Base-by-base conservation (phyloP, 2,797 vertebrate species). In the Brotula barbata region DNA sequence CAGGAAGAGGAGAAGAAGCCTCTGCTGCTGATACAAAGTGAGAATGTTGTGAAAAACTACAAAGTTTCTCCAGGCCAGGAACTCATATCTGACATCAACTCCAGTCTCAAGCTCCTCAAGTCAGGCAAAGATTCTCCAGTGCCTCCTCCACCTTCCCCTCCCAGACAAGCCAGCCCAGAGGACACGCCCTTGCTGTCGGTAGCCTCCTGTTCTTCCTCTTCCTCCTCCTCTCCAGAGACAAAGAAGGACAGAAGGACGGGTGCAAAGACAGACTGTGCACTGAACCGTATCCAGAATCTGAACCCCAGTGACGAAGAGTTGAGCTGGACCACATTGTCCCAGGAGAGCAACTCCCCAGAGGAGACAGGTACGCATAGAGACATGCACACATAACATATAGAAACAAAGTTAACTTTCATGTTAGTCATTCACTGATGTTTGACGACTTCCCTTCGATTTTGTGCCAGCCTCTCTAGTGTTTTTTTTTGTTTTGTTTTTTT, bases 251-350 rank as follows among this genome's bases (percentile, higher is more conserved):
- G 96, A 41, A 93, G 95, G 87, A 96, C 95, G 0, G 97, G 96
- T 0, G 95, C 95, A 51, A 98, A 98, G 87, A 98, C 97, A 0
- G 97, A 98, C 58, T 97, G 95, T 3, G 96, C 96, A 0, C 91
- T 99, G 44, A 96, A 97, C 61, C 93, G 96, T 54, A 99, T 99
- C 87, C 96, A 98, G 87, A 98, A 95, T 86, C 86, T 98, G 78
- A 96, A 94, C 3, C 95, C 94, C 0, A 99, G 97, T 0, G 97
- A 99, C 2, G 97, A 99, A 82, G 97, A 99, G 80, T 92, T 96
- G 63, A 98, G 96, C 85, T 98, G 97, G 97, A 98, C 97, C 13
- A 98, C 96, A 0, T 76, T 99, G 84, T 99, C 97, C 44, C 96
- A 98, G 72, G 97, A 97, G 84, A 98, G 96, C 0, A 93, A 94